Base-by-base conservation (phyloP, 2,797 vertebrate genomes). In the Platalea minor region DNA sequence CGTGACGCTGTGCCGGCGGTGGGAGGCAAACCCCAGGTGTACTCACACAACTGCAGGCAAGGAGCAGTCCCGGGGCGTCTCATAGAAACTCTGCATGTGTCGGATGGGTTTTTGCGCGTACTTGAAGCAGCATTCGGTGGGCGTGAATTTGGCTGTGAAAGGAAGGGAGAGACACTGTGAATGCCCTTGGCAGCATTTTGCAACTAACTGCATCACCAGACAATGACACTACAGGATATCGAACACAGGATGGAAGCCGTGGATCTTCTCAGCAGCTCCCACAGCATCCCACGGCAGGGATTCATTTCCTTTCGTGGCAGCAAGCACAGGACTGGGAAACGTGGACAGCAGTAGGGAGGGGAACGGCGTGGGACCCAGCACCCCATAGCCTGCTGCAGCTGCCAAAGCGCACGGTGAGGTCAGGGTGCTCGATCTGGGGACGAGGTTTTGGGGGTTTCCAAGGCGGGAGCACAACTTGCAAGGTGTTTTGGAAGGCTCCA, bases 41-140 rank as follows among this genome's bases (percentile, higher is more conserved):
- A 95, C 96, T 97, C 67, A 95, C 94, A 97, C 95, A 5, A 95
- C 46, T 29, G 95, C 93, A 9, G 45, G 25, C 63, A 73, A 5
- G 75, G 59, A 14, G 26, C 96, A 97, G 28, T 73, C 56, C 0
- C 3, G 48, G 46, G 96, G 7, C 0, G 67, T 93, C 53, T 9
- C 0, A 1, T 94, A 96, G 89, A 79, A 89, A 7, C 60, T 61
- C 26, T 14, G 4, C 4, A 65, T 4, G 3, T 13, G 6, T 10
- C 43, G 33, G 33, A 91, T 0, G 5, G 6, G 4, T 69, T 16
- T 95, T 69, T 39, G 20, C 0, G 63, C 63, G 0, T 85, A 10
- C 0, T 8, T 0, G 5, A 29, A 69, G 74, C 96, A 97, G 85
- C 96, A 96, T 39, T 94, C 94, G 0, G 13, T 28, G 0, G 94